Base-by-base conservation (phyloP, 2,797 vertebrate species). In the Microtus californicus region DNA sequence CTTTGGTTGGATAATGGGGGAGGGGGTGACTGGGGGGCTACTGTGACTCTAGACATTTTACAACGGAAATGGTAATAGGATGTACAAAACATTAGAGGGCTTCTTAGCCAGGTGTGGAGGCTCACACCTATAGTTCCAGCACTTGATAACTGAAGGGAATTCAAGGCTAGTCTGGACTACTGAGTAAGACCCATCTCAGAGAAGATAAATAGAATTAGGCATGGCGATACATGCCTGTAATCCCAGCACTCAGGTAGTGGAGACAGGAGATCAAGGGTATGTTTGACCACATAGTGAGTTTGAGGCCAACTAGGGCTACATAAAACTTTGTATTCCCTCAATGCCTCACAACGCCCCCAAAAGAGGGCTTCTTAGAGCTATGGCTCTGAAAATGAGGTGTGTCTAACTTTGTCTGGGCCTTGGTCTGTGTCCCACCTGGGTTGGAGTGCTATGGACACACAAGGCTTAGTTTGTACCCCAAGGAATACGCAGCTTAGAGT, bases 1-100 rank as follows among this genome's bases (percentile, higher is more conserved):
- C 23, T 54, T 69, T n/a, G 61, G n/a, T 25, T 67, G 76, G 40
- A 27, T 67, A 27, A 29, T 4, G 34, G 2, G 10, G 23, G 63
- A 56, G 6, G 40, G 15, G 17, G 10, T 7, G 10, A 23, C 56
- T 21, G 27, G 43, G 63, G 79, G 15, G 17, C 59, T 71, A 69
- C 40, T 86, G 23, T 34, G 67, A 59, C 40, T 92, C 90, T 83
- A 80, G 73, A 81, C 27, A 59, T 89, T 63, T 51, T 95, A n/a
- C 6, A 14, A 77, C 2, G 65, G 29, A 48, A 96, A 92, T 93
- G 27, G 61, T 82, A 82, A 93, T 43, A 93, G 63, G 11, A 94
- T 76, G 31, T 63, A 19, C 21, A 92, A 82, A 92, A 59, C 40
- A 54, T 6, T 77, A 27, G 37, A 85, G 2, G 83, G 34, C 56